Percentiles rank a stretch among this genome's conserved stretches.
Conservation (phyloP, 2,888 invertebrate genomes). For the Nomada flava region DNA sequence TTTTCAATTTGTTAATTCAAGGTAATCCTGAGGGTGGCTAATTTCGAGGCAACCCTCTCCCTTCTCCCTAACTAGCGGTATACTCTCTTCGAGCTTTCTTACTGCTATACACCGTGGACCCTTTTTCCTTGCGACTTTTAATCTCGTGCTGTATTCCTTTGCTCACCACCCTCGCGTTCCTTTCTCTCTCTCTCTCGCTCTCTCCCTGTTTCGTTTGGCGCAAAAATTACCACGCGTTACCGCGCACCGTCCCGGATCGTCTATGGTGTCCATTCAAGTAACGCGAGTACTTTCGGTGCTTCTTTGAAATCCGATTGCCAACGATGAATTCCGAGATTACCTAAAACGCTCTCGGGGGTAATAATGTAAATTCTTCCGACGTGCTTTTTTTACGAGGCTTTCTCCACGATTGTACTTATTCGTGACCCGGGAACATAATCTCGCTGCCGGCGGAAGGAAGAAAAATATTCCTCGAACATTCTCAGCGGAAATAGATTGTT, state of each 20-base stretch:
- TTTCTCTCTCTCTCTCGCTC: background rate
- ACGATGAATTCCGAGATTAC: slow-evolving; percentile 67
- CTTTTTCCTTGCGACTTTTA: slow-evolving; percentile 71
- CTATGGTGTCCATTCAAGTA: background rate
- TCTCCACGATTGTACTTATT: slow-evolving; percentile 61
- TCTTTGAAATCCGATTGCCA: slow-evolving; percentile 65
- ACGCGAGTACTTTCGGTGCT: slow-evolving; percentile 24
- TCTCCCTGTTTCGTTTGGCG: slow-evolving; percentile 5
- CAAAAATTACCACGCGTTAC: slow-evolving; percentile 24
- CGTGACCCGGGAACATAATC: slow-evolving; percentile 68
- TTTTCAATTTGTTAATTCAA: slow-evolving; percentile 83
- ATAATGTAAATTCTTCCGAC: slow-evolving; percentile 68
- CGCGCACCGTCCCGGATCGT: slow-evolving; percentile 2
- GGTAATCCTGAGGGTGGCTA: slow-evolving; percentile 81
- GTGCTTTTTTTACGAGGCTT: slow-evolving; percentile 64
- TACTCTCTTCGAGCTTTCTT: slow-evolving; percentile 55
- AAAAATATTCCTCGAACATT: slow-evolving; percentile 7
- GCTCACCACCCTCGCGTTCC: slow-evolving; percentile 29
- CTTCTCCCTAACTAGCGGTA: slow-evolving; percentile 34
- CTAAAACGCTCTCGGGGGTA: slow-evolving; percentile 64
- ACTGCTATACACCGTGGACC: slow-evolving; percentile 35
- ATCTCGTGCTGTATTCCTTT: slow-evolving; percentile 73
- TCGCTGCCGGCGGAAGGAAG: slow-evolving; percentile 23
- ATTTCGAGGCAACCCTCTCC: slow-evolving; percentile 74
- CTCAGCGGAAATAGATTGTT: slow-evolving; percentile 15